Percentiles rank a stretch among this genome's conserved stretches.
phyloP scores from a whole-genome alignment of 1,140 invertebrate species.

The Drosophila pallidifrons region DNA sequence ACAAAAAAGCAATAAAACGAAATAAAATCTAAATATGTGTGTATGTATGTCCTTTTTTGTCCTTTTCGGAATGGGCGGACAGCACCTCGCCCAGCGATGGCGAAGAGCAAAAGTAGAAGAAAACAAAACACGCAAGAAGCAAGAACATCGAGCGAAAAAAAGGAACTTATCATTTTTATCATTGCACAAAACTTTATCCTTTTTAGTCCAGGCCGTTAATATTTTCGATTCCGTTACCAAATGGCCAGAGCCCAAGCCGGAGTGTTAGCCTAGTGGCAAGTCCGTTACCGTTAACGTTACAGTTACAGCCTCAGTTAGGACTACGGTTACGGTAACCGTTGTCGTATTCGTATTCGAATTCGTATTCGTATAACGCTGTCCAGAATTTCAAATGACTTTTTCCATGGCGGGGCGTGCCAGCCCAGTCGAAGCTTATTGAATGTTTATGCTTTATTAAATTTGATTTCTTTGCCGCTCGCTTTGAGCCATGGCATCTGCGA shows the following conservation, averaged over 20 bases:
- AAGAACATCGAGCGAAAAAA: conserved; percentile 41
- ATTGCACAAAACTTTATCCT: conserved; percentile 83
- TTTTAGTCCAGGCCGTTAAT: conserved; percentile 76
- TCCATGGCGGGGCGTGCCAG: conserved; percentile 30
- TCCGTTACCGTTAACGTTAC: conserved; percentile 56
- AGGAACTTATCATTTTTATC: conserved; percentile 82
- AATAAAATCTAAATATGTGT: conserved; percentile 83
- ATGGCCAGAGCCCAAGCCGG: conserved; percentile 19
- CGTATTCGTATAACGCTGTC: conserved; percentile 34
- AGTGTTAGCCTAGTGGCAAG: conserved; percentile 54
- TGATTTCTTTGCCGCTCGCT: conserved; percentile 67
- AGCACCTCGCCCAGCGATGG: conserved; percentile 6
- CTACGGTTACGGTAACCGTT: conserved; percentile 39
- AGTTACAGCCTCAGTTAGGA: conserved; percentile 41
- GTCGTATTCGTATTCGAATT: conserved; percentile 50
- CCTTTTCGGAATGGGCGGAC: conserved; percentile 21
- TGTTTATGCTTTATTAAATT: conserved; percentile 84
- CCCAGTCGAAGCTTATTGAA: conserved; percentile 73
- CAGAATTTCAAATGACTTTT: conserved; percentile 81
- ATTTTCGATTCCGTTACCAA: conserved; percentile 72
- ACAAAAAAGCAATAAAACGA: conserved; percentile 83
- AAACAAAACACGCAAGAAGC: conserved; percentile 33
- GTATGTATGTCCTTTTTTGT: conserved; percentile 59
- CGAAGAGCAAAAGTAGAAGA: conserved; percentile 1
- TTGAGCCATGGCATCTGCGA: conserved; percentile 25